Conservation (phyloP, 2,113 vertebrate genomes). For the Lycaon pictus region DNA sequence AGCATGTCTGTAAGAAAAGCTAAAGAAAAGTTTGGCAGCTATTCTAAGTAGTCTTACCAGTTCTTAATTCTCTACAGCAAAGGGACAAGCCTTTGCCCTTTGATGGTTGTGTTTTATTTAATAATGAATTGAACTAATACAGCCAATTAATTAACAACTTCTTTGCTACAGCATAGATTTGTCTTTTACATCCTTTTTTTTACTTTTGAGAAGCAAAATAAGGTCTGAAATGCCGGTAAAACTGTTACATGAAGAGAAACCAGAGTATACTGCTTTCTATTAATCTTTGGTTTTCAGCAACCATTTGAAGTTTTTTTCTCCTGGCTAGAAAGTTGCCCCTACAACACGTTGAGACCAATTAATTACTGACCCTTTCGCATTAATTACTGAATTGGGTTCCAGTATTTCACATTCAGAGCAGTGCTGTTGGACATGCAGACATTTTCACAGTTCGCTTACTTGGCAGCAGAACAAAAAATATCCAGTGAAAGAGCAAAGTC, state of each 20-base stretch:
- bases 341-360: slow-evolving; percentile 49
- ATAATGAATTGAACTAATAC: slow-evolving; percentile 27
- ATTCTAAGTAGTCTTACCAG: slow-evolving; percentile 78
- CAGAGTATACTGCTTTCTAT: slow-evolving; percentile 46
- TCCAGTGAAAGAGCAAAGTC: slow-evolving; percentile 19
- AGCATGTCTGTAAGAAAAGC: slow-evolving; percentile 74
- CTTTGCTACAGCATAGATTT: slow-evolving; percentile 51
- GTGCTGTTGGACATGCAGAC: slow-evolving; percentile 24
- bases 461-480: slow-evolving; percentile 47
- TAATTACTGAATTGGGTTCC: slow-evolving; percentile 63
- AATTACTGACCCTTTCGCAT: slow-evolving; percentile 40
- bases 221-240: slow-evolving; percentile 39
- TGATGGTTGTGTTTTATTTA: slow-evolving; percentile 64
- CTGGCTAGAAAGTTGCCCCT: not conserved
- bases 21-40: slow-evolving; percentile 79
- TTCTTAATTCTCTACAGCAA: slow-evolving; percentile 76
- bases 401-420: slow-evolving; percentile 53
- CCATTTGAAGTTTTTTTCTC: slow-evolving; percentile 54
- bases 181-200: slow-evolving; percentile 62
- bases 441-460: slow-evolving; percentile 52
- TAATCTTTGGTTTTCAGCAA: slow-evolving; percentile 63
- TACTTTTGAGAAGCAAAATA: slow-evolving; percentile 58
- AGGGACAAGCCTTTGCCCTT: slow-evolving; percentile 62
- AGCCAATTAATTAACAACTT: slow-evolving; percentile 47
- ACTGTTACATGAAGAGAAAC: slow-evolving; percentile 43